A percentile compares a stretch with the other conserved stretches of the same genome.
Evolutionary conservation across 2,888 invertebrate species (phyloP).

Genomic region (Nomada lathburiana): DNA sequence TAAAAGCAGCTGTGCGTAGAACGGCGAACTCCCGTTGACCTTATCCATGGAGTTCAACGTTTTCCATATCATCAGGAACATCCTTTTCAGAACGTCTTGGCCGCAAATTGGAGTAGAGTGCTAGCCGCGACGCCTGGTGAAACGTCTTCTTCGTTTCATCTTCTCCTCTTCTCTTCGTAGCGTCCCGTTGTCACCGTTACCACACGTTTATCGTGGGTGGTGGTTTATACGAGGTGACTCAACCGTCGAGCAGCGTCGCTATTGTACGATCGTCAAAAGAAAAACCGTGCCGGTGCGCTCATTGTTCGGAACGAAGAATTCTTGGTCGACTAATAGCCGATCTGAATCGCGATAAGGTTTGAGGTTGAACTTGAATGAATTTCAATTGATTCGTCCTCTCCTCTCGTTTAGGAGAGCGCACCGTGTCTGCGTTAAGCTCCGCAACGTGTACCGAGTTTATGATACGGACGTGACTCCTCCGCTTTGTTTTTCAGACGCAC

Average conservation of each 20-base stretch:
- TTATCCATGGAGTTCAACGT: slow-evolving; percentile 63
- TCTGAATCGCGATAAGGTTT: slow-evolving; percentile 26
- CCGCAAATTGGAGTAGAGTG: slow-evolving; percentile 76
- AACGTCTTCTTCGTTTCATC: slow-evolving; percentile 51
- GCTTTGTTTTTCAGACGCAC: not conserved
- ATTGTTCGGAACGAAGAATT: slow-evolving; percentile 43
- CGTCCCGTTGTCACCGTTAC: slow-evolving; percentile 37
- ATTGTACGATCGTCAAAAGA: slow-evolving; percentile 33
- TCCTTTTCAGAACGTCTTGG: slow-evolving; percentile 72
- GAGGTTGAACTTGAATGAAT: slow-evolving; percentile 44
- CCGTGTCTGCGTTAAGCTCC: slow-evolving; percentile 6
- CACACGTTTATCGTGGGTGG: slow-evolving; percentile 64
- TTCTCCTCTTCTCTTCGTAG: slow-evolving; percentile 14
- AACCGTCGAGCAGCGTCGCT: slow-evolving; percentile 39
- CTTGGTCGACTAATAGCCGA: slow-evolving; percentile 12
- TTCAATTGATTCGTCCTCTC: slow-evolving; percentile 51
- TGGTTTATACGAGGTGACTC: slow-evolving; percentile 64
- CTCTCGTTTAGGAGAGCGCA: slow-evolving; percentile 29
- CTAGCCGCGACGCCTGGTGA: slow-evolving; percentile 42
- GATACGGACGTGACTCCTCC: slow-evolving; percentile 35
- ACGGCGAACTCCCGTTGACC: slow-evolving; percentile 59
- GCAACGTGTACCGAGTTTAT: slow-evolving; percentile 42
- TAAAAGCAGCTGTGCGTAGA: slow-evolving; percentile 8
- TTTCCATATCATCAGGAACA: slow-evolving; percentile 72
- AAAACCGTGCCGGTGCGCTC: slow-evolving; percentile 16